phyloP scores from a whole-genome alignment of 2,797 vertebrate species.

The Sardinella longiceps region DNA sequence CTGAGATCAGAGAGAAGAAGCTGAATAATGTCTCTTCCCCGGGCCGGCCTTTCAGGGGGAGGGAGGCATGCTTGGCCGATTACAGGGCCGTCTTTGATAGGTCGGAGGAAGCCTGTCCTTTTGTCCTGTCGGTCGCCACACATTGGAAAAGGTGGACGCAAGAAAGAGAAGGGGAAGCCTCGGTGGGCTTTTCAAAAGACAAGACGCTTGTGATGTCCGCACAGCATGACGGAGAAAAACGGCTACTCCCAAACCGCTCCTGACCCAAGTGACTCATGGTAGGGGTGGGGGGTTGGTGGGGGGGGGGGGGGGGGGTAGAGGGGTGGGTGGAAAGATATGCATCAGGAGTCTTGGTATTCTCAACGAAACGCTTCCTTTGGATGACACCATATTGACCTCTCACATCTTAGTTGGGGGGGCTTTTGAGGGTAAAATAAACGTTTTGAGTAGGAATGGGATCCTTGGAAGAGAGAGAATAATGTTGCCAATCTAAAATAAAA shows the following conservation, averaged over 20 bases:
- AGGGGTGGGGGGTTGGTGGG: not conserved
- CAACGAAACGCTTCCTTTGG: not conserved
- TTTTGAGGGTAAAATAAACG: slow-evolving; percentile 40
- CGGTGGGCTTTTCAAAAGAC: slow-evolving; percentile 63
- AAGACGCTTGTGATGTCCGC: slow-evolving; percentile 54
- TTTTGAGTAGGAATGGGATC: slow-evolving; percentile 13
- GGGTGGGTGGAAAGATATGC: not conserved
- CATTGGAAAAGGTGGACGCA: slow-evolving; percentile 58
- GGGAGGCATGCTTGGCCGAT: slow-evolving; percentile 78
- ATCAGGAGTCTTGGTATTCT: not conserved
- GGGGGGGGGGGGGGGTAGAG: not conserved
- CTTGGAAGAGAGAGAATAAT: not conserved
- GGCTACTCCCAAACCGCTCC: slow-evolving; percentile 4
- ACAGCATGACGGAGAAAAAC: slow-evolving; percentile 17
- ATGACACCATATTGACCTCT: slow-evolving; percentile 4
- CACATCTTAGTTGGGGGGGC: slow-evolving; percentile 24
- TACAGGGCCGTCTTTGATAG: slow-evolving; percentile 82
- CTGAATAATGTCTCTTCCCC: slow-evolving; percentile 86
- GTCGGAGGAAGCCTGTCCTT: slow-evolving; percentile 79
- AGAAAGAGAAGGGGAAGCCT: slow-evolving; percentile 64
- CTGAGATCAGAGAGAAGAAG: slow-evolving; percentile 80
- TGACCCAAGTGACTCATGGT: not conserved
- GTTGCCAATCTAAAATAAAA: not conserved
- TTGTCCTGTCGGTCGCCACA: slow-evolving; percentile 77
- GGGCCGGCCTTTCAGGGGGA: slow-evolving; percentile 80